Evolutionary conservation across 2,888 invertebrate genomes (phyloP).

Genomic region (Iphiclides podalirius): DNA sequence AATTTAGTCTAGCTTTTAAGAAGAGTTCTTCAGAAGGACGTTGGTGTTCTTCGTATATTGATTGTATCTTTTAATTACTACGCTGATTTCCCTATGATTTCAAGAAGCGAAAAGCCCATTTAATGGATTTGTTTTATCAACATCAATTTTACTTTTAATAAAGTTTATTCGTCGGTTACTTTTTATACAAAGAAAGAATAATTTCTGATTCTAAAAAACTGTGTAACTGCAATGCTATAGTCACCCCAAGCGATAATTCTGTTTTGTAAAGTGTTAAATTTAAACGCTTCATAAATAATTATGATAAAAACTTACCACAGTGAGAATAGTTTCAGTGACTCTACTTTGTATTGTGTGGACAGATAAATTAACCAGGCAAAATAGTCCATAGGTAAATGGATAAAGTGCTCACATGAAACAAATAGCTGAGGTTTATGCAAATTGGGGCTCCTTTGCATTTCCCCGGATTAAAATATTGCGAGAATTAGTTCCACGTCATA

Average conservation of each 20-base stretch:
- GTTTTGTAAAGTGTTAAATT: too few species aligned
- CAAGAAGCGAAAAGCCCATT: background rate
- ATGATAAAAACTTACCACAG: too few species aligned
- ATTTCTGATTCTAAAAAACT: too few species aligned
- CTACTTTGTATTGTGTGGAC: conserved; percentile 48
- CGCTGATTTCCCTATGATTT: background rate
- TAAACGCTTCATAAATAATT: too few species aligned
- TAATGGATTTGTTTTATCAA: background rate
- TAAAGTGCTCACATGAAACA: conserved; percentile 74
- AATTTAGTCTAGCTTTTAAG: too few species aligned
- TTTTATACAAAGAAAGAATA: too few species aligned
- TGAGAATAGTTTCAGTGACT: conserved; percentile 36
- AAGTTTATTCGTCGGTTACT: too few species aligned
- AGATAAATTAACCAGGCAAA: conserved; percentile 68
- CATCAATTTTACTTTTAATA: background rate
- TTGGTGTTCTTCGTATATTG: too few species aligned
- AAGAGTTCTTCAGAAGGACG: too few species aligned
- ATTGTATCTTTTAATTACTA: background rate
- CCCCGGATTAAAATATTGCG: conserved; percentile 76
- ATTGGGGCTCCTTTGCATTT: conserved; percentile 78
- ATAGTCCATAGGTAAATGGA: conserved; percentile 68
- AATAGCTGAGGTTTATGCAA: conserved; percentile 77
- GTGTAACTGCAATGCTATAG: too few species aligned
- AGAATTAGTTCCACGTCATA: conserved; percentile 77
- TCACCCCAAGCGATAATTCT: too few species aligned